A percentile compares a stretch with the other conserved stretches of the same genome.
phyloP scores from a whole-genome alignment of 2,888 invertebrate genomes.

The Drosophila planitibia region DNA sequence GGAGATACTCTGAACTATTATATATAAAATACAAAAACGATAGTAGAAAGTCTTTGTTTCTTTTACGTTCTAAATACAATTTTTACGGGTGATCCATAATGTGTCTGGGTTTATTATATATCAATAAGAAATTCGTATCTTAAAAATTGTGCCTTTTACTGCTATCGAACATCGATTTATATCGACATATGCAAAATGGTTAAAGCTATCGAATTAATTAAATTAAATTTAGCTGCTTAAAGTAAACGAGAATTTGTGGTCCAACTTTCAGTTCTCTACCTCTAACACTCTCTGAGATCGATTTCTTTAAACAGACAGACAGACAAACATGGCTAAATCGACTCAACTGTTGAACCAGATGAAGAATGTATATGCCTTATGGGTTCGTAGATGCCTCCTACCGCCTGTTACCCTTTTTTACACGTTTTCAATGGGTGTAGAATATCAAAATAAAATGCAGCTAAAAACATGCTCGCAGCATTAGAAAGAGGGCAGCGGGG shows the following conservation, averaged over 20 bases:
- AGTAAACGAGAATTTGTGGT: not conserved
- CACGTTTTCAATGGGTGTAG: not conserved
- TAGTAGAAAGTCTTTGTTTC: too few relatives aligned
- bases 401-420: not conserved
- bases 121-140: too few relatives aligned
- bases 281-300: not conserved
- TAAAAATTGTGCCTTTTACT: not conserved
- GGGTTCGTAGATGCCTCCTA: not conserved
- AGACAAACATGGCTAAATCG: not conserved
- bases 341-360: not conserved
- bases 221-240: not conserved
- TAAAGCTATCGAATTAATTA: not conserved
- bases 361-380: not conserved
- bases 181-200: not conserved
- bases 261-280: not conserved
- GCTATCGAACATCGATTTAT: not conserved
- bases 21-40: not conserved
- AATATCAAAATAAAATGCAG: slow-evolving; percentile 40
- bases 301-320: not conserved
- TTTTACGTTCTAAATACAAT: not conserved
- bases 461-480: slow-evolving; percentile 25
- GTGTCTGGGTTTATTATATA: too few relatives aligned
- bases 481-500: not conserved
- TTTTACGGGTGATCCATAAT: too few relatives aligned
- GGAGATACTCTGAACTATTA: not conserved